These are phyloP conservation scores for Pseudomugil tenellus DNA, from an alignment of 2,797 vertebrate genomes.

Conservation along the genomic window DNA sequence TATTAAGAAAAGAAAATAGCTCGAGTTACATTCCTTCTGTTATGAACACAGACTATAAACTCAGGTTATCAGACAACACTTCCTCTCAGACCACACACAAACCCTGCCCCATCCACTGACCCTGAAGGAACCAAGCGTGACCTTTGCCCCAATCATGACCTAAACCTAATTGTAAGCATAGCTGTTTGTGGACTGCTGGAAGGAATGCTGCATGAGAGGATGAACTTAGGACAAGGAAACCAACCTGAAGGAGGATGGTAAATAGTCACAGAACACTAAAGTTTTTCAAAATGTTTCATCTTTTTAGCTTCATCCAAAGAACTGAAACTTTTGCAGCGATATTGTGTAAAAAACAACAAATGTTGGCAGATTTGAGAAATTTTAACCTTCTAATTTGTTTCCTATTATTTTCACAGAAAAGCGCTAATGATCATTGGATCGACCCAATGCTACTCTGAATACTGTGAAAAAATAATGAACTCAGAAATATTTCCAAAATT, in stretches of 20 bases:
- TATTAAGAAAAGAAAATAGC: background rate
- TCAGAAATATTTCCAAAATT: conserved; percentile 20
- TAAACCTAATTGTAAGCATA: conserved; percentile 5
- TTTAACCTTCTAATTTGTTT: background rate
- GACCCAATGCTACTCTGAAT: background rate
- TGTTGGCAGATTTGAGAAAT: background rate
- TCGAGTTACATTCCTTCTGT: background rate
- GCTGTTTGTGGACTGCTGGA: background rate
- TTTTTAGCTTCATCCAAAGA: conserved; percentile 6
- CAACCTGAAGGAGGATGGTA: conserved; percentile 5
- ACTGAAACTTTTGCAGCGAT: background rate
- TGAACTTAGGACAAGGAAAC: background rate
- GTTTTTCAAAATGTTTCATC: background rate
- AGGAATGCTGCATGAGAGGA: conserved; percentile 9
- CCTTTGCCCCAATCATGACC: conserved; percentile 16
- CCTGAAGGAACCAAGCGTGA: conserved; percentile 26
- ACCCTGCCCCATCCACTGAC: conserved; percentile 9
- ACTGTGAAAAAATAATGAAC: background rate
- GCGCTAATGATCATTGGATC: conserved; percentile 7
- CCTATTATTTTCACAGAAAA: conserved; percentile 1
- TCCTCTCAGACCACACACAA: conserved; percentile 27
- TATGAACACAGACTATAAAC: conserved; percentile 12
- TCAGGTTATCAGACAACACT: conserved; percentile 6
- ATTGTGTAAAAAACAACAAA: background rate
- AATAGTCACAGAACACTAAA: background rate